phyloP scores from a whole-genome alignment of 2,113 vertebrate species.

The Neolamprologus kungweensis region DNA sequence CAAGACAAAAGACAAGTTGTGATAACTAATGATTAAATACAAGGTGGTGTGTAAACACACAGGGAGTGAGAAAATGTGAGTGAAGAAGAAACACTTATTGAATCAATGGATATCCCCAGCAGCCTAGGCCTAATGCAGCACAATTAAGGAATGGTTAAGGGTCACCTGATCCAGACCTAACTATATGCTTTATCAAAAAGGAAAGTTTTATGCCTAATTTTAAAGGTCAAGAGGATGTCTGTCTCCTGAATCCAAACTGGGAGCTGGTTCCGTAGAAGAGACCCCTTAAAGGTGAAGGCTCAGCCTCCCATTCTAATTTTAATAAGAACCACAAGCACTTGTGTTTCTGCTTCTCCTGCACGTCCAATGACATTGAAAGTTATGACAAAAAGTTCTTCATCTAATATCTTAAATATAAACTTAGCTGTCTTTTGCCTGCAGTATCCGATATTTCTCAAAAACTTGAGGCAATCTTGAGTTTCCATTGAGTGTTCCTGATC shows the following conservation, averaged over 20 bases:
- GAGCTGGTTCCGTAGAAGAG: not conserved
- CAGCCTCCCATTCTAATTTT: not conserved
- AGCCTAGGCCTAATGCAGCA: not conserved
- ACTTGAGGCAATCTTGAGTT: not conserved
- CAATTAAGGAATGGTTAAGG: not conserved
- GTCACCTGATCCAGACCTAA: not conserved
- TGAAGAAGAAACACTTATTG: not conserved
- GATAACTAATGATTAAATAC: not conserved
- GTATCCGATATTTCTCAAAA: not conserved
- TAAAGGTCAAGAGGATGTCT: not conserved
- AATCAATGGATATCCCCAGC: not conserved
- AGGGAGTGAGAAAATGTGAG: not conserved
- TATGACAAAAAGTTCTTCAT: not conserved
- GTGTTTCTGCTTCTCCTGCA: accelerated
- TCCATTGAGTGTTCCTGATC: not conserved
- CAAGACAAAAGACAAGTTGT: not conserved
- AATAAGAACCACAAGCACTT: not conserved
- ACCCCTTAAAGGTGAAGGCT: not conserved
- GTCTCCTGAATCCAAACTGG: not conserved
- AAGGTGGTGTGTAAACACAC: not conserved
- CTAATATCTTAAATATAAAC: not conserved
- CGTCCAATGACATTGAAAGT: not conserved
- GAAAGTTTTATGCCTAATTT: not conserved
- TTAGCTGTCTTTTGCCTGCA: not conserved
- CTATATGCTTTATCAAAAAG: not conserved